Conservation (phyloP, 2,888 invertebrate genomes). For the Pteria penguin region DNA sequence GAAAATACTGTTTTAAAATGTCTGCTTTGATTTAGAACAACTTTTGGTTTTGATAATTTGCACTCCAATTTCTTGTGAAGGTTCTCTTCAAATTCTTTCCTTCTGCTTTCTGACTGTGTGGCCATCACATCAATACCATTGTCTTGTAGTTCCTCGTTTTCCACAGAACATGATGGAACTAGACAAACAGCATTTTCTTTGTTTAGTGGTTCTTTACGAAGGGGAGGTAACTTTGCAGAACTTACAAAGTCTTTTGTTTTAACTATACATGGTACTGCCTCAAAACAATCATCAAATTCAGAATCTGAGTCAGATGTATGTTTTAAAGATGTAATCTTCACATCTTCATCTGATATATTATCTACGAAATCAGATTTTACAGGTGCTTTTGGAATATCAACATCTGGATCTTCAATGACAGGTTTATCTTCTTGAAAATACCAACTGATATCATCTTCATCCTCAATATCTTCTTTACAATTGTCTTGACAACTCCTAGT, state of each 20-base stretch:
- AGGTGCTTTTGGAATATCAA: not conserved
- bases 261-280: not conserved
- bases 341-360: not conserved
- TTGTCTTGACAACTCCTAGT: too few species aligned
- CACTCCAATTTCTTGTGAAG: not conserved
- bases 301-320: constrained; percentile 9
- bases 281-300: constrained; percentile 43
- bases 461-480: not conserved
- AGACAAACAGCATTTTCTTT: too few species aligned
- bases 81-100: not conserved
- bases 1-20: constrained; percentile 13
- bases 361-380: not conserved
- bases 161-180: too few species aligned
- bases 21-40: constrained; percentile 18
- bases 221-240: not conserved
- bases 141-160: not conserved
- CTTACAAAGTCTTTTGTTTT: not conserved
- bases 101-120: not conserved
- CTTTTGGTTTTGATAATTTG: not conserved
- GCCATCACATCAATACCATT: not conserved
- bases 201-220: not conserved
- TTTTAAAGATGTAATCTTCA: not conserved
- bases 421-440: not conserved
- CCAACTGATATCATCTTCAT: not conserved
- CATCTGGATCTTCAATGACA: not conserved